Evolutionary conservation across 2,888 invertebrate species (phyloP).

Genomic region (Trichacis sp.): DNA sequence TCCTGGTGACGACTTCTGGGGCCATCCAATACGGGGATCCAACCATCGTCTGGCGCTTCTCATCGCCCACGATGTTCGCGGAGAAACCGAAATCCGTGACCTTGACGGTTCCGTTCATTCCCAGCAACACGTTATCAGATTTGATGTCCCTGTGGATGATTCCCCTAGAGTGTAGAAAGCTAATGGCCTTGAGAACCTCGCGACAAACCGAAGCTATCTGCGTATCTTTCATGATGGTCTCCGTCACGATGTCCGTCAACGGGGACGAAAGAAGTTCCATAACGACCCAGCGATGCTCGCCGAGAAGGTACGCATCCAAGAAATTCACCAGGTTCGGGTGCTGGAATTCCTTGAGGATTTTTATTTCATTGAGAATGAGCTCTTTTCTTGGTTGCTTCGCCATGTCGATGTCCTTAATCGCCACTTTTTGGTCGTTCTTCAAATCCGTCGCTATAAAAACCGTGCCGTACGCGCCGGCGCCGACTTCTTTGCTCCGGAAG

Average conservation of each 20-base stretch:
- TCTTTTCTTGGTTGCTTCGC: conserved; percentile 96
- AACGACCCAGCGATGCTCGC: conserved; percentile 94
- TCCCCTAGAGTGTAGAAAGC: conserved; percentile 89
- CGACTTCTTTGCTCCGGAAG: conserved; percentile 85
- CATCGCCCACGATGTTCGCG: conserved; percentile 94
- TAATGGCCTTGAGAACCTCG: conserved; percentile 89
- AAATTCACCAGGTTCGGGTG: conserved; percentile 97
- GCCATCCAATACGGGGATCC: conserved; percentile 99
- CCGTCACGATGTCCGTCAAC: conserved; percentile 95
- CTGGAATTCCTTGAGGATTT: conserved; percentile 89
- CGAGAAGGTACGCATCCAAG: conserved; percentile 90
- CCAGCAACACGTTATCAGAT: conserved; percentile 95
- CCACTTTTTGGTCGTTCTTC: conserved; percentile 81
- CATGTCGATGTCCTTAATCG: conserved; percentile 96
- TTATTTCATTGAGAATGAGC: conserved; percentile 94
- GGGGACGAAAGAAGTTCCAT: conserved; percentile 97
- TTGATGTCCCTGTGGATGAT: conserved; percentile 97
- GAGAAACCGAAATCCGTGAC: conserved; percentile 98
- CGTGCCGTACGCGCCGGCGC: conserved; percentile 92
- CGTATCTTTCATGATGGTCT: conserved; percentile 95
- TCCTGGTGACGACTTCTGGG: conserved; percentile 91
- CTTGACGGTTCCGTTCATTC: conserved; percentile 92
- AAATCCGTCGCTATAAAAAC: conserved; percentile 91
- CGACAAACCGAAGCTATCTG: conserved; percentile 96
- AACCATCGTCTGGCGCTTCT: conserved; percentile 96